phyloP scores from a whole-genome alignment of 1,140 invertebrate species.

The Danaus melanippus region DNA sequence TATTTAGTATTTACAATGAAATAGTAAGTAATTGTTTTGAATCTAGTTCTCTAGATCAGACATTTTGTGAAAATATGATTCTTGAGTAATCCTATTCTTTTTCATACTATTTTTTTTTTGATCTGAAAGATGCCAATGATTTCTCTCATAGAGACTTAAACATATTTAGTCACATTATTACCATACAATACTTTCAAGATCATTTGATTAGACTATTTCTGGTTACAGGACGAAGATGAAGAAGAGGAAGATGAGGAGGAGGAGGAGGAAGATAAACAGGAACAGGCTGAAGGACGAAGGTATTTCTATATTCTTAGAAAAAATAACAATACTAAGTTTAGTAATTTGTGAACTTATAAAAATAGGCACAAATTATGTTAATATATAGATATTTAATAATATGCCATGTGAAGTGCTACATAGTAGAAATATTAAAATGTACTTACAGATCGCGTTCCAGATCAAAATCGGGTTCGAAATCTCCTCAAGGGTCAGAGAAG shows the following conservation, averaged over 20 bases:
- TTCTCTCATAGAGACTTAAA: too few species aligned
- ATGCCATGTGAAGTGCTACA: too few species aligned
- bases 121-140: too few species aligned
- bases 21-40: background rate
- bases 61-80: too few species aligned
- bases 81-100: too few species aligned
- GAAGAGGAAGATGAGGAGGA: conserved; percentile 80
- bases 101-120: too few species aligned
- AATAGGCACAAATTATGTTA: background rate
- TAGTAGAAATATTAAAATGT: background rate
- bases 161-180: too few species aligned
- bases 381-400: too few species aligned
- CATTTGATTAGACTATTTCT: background rate
- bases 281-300: conserved; percentile 61
- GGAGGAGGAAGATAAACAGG: conserved; percentile 65
- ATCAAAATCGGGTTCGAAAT: conserved; percentile 42
- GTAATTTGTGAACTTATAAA: background rate
- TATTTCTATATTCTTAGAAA: conserved; percentile 22
- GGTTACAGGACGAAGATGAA: conserved; percentile 68
- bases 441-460: conserved; percentile 37
- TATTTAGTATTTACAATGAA: background rate
- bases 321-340: background rate
- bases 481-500: conserved; percentile 49
- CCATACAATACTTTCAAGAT: too few species aligned
- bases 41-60: background rate